Conservation (phyloP, 2,888 invertebrate species). For the Eupithecia vulgata region DNA sequence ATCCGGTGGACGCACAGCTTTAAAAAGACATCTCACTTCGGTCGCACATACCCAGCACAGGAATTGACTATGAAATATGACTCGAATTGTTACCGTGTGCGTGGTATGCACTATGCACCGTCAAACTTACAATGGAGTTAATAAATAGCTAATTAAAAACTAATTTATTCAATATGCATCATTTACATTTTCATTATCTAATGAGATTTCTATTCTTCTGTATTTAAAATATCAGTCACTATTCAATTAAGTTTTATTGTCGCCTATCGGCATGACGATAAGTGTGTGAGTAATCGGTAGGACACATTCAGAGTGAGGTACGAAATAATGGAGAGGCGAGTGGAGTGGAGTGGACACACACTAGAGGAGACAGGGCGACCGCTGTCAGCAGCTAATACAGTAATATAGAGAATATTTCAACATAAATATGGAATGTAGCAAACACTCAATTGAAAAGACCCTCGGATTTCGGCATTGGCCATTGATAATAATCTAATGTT, state of each 20-base stretch:
- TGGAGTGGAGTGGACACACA: not conserved
- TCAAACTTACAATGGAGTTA: constrained; percentile 63
- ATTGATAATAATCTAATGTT: constrained; percentile 77
- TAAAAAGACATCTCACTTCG: constrained; percentile 30
- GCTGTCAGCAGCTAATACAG: constrained; percentile 61
- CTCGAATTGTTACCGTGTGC: constrained; percentile 43
- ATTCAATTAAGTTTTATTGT: constrained; percentile 53
- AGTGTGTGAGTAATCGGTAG: constrained; percentile 35
- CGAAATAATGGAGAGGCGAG: not conserved
- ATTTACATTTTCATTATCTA: constrained; percentile 69
- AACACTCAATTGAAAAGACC: constrained; percentile 82
- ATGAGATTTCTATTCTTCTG: constrained; percentile 76
- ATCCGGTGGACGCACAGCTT: too few species aligned
- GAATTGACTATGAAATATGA: constrained; percentile 38
- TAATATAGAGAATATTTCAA: constrained; percentile 79
- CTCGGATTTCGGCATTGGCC: constrained; percentile 75
- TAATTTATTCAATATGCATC: constrained; percentile 69
- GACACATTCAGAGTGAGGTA: constrained; percentile 24
- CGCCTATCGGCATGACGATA: constrained; percentile 51
- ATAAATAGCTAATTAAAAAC: constrained; percentile 77
- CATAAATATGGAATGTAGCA: constrained; percentile 84
- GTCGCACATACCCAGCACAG: constrained; percentile 42
- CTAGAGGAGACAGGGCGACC: constrained; percentile 35
- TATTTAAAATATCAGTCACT: constrained; percentile 71
- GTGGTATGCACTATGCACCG: constrained; percentile 52